Conservation (phyloP, 2,888 invertebrate species). For the Brachypalpus laphriformis region DNA sequence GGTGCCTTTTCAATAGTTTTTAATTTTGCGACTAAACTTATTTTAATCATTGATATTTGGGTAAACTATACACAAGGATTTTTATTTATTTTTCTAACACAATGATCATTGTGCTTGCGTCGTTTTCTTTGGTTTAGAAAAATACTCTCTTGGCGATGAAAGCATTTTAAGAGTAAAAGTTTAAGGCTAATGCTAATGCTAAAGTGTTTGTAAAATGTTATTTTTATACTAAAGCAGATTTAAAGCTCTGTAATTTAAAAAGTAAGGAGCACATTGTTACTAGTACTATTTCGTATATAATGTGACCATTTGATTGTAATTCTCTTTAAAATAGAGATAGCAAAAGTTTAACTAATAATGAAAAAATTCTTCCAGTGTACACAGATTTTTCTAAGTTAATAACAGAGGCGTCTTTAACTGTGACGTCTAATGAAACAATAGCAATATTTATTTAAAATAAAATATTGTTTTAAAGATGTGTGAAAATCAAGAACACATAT, state of each 20-base stretch:
- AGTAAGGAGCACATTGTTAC: neutral
- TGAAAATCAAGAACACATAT: slow-evolving; percentile 41
- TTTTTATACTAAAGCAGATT: slow-evolving; percentile 42
- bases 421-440: neutral
- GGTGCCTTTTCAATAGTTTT: slow-evolving; percentile 54
- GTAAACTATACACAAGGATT: slow-evolving; percentile 54
- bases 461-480: slow-evolving; percentile 21
- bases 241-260: slow-evolving; percentile 53
- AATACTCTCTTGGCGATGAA: slow-evolving; percentile 39
- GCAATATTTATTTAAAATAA: neutral
- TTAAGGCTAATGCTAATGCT: slow-evolving; percentile 39
- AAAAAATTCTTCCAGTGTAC: neutral
- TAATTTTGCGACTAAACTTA: slow-evolving; percentile 75
- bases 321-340: too few species aligned
- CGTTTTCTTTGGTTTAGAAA: slow-evolving; percentile 37
- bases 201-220: slow-evolving; percentile 36
- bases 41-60: slow-evolving; percentile 76
- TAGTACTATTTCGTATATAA: neutral
- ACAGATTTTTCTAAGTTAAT: too few species aligned
- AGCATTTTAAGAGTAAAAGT: slow-evolving; percentile 67
- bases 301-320: too few species aligned
- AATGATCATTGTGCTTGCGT: slow-evolving; percentile 40
- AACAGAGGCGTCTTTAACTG: neutral
- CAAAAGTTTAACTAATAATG: too few species aligned
- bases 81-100: slow-evolving; percentile 55